Evolutionary conservation across 37 sponge, comb jelly and placozoan genomes (phyloP), one percentile per base, ranked within the genome.

Genomic region (Crambe crambe): DNA sequence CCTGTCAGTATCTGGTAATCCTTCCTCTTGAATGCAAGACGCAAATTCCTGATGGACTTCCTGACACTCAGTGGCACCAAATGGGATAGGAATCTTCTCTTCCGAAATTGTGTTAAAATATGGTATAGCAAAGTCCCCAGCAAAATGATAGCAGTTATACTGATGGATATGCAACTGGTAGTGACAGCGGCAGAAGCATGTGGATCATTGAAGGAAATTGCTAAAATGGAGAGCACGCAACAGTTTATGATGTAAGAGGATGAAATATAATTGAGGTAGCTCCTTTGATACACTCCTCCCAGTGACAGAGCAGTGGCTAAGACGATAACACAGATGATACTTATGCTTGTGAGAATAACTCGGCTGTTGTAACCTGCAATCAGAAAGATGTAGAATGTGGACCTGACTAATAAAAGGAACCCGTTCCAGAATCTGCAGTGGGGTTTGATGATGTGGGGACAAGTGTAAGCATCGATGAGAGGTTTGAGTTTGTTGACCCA

Each of bases 401-500:
- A 35, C 37, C 69, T 4, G 2, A 80, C 31, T 12, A 58, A n/a
- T 25, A 71, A 58, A 15, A 69, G 71, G 38, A 69, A 58, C 27
- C 72, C 72, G 29, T 32, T 68, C 81, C 81, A 80, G 34, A 77
- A 77, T 32, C 38, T 63, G 43, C 35, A 63, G 62, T 40, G 41
- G 22, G 40, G 8, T 58, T 74, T 56, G 37, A 62, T 18, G 29
- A 42, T 4, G 29, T 26, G 25, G 1, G 77, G 77, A n/a, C 77
- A 20, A n/a, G 77, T 62, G 65, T 62, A 77, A 2, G 77, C 77
- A 38, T 77, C 77, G 39, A 77, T 23, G 26, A 77, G 39, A 41
- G 77, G 77, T 27, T 63, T 77, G 26, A 77, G 29, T n/a, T 39
- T 63, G 43, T 36, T 31, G 27, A 77, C 77, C 77, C 77, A 77